Evolutionary conservation across 2,888 invertebrate species (phyloP), one percentile per base, ranked within the genome.

Genomic region (Neria commutata): DNA sequence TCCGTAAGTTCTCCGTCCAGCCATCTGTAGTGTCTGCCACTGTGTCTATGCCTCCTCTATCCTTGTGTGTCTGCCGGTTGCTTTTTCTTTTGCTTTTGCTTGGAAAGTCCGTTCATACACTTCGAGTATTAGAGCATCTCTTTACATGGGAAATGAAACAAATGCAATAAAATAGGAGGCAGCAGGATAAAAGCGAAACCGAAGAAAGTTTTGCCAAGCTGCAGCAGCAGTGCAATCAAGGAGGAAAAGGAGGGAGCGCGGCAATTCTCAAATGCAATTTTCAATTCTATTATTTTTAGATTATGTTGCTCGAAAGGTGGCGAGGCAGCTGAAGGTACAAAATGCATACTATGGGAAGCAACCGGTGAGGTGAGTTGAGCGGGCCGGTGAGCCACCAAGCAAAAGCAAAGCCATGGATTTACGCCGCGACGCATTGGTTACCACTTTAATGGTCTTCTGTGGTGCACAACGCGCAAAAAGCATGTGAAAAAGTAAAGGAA

Each of bases 271-370:
- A 55, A 59, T 55, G 59, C 51, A 59, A 59, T 59, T 59, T 59
- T 54, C 59, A 26, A 55, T 59, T 51, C 59, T 55, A 59, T 59
- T 54, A 59, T 47, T 55, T 55, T 47, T 23, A 51, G 51, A 55
- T 59, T 59, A 59, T 10, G 17, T 21, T 8, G 16, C 16, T 19
- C 45, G 19, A 16, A 19, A 21, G 17, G 3, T 19, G 11, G 11
- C 11, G 17, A 21, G n/a, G 11, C 17, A 45, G n/a, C n/a, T n/a
- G n/a, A n/a, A n/a, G n/a, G n/a, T n/a, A n/a, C n/a, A n/a, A n/a
- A n/a, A n/a, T n/a, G n/a, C n/a, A n/a, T n/a, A n/a, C n/a, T n/a
- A n/a, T n/a, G n/a, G n/a, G n/a, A n/a, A n/a, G n/a, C n/a, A n/a
- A n/a, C n/a, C n/a, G n/a, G n/a, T n/a, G n/a, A n/a, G n/a, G n/a